These are phyloP conservation scores for Sinocyclocheilus anshuiensis DNA, from an alignment of 2,113 vertebrate genomes.

Conservation along the genomic window DNA sequence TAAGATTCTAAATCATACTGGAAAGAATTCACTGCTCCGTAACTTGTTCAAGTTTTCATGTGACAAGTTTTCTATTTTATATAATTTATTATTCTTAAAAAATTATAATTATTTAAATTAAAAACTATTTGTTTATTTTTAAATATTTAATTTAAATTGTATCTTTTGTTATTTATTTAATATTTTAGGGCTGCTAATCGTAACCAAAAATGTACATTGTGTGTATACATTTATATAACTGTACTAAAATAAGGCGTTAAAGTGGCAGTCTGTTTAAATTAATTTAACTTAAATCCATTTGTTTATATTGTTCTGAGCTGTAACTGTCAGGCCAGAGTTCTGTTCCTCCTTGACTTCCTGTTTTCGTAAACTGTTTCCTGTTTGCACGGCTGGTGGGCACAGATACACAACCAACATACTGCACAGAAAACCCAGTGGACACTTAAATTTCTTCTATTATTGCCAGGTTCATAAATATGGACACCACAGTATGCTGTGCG, in stretches of 20 bases:
- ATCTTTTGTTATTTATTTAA: too few species aligned
- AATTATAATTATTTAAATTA: not conserved
- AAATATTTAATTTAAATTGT: constrained; percentile 1
- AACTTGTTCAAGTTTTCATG: not conserved
- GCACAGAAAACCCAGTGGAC: not conserved
- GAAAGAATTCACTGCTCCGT: too few species aligned
- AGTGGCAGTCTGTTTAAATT: not conserved
- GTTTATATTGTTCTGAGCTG: not conserved
- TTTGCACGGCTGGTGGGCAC: not conserved
- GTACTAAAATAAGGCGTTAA: not conserved
- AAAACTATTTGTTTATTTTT: not conserved
- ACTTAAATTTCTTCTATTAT: constrained; percentile 3
- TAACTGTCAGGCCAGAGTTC: not conserved
- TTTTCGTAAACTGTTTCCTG: constrained; percentile 8
- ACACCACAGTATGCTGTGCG: not conserved
- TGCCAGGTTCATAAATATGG: constrained; percentile 8
- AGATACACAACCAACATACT: constrained; percentile 24
- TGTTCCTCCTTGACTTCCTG: not conserved
- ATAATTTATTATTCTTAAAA: not conserved
- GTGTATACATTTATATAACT: not conserved
- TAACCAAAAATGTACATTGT: not conserved
- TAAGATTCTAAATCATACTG: not conserved
- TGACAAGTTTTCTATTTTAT: not conserved
- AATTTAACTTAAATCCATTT: not conserved
- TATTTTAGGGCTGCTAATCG: too few species aligned